Percentiles rank a stretch among this genome's conserved stretches.
These are phyloP conservation scores for Drosophila tropicalis DNA, from an alignment of 1,140 invertebrate species.

Conservation along the genomic window DNA sequence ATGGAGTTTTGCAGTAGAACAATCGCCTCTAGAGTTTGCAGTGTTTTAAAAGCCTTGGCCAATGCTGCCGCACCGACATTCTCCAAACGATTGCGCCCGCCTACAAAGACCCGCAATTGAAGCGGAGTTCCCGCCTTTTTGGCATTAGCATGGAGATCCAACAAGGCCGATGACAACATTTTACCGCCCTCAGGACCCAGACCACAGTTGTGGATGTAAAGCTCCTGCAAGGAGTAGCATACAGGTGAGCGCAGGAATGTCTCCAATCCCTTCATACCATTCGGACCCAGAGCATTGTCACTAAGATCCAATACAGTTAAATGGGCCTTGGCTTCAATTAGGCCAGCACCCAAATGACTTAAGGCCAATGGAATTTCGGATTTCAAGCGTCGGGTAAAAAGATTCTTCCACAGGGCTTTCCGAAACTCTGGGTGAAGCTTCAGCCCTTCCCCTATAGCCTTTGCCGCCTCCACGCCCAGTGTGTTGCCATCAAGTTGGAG, in stretches of 20 bases:
- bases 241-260: conserved; percentile 92
- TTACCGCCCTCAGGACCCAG: conserved; percentile 95
- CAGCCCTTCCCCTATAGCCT: conserved; percentile 92
- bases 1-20: conserved; percentile 99
- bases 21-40: conserved; percentile 94
- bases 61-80: conserved; percentile 95
- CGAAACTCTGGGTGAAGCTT: conserved; percentile 90
- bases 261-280: conserved; percentile 95
- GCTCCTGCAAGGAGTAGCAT: conserved; percentile 91
- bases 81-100: conserved; percentile 97
- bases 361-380: conserved; percentile 96
- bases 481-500: conserved; percentile 97
- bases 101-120: conserved; percentile 92
- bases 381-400: conserved; percentile 97
- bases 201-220: conserved; percentile 97
- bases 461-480: conserved; percentile 93
- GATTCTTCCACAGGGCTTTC: conserved; percentile 96
- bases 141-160: conserved; percentile 89
- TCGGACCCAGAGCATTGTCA: conserved; percentile 99
- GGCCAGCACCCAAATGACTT: conserved; percentile 88
- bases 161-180: conserved; percentile 91
- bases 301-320: conserved; percentile 96
- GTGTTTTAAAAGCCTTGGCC: conserved; percentile 90
- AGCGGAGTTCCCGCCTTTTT: conserved; percentile 86
- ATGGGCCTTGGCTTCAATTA: conserved; percentile 90